phyloP scores from a whole-genome alignment of 2,113 vertebrate species.

The Hemiscyllium ocellatum region DNA sequence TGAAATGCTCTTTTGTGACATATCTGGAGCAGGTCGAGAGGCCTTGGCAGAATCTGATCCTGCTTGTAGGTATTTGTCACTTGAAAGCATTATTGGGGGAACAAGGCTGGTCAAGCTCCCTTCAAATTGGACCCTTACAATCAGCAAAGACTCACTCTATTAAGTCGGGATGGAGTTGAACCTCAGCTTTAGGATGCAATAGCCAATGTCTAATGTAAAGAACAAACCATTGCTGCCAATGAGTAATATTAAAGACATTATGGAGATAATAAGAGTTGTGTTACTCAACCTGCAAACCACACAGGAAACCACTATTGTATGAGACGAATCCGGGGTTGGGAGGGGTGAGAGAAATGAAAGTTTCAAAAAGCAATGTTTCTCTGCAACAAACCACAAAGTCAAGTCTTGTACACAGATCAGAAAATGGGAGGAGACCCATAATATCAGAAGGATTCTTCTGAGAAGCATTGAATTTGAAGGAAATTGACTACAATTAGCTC shows the following conservation, averaged over 20 bases:
- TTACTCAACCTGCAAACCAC: background rate
- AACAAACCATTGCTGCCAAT: background rate
- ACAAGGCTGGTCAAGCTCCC: background rate
- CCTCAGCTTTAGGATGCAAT: background rate
- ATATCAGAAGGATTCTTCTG: conserved; percentile 13
- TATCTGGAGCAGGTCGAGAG: background rate
- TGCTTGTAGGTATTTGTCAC: background rate
- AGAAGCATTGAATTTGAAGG: background rate
- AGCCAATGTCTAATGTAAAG: background rate
- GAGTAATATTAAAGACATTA: background rate
- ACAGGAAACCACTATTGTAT: background rate
- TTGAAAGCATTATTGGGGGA: background rate
- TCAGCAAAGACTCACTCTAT: background rate
- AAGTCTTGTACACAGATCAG: background rate
- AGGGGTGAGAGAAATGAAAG: background rate
- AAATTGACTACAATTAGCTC: background rate
- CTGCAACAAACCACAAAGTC: background rate
- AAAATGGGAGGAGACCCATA: background rate
- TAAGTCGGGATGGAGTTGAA: background rate
- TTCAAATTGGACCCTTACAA: background rate
- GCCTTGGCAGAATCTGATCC: background rate
- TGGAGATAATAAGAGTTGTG: background rate
- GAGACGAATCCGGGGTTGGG: background rate
- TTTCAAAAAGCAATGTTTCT: background rate
- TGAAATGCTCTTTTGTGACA: background rate